Conservation (phyloP, 2,797 vertebrate species). For the Epinephelus malabaricus region DNA sequence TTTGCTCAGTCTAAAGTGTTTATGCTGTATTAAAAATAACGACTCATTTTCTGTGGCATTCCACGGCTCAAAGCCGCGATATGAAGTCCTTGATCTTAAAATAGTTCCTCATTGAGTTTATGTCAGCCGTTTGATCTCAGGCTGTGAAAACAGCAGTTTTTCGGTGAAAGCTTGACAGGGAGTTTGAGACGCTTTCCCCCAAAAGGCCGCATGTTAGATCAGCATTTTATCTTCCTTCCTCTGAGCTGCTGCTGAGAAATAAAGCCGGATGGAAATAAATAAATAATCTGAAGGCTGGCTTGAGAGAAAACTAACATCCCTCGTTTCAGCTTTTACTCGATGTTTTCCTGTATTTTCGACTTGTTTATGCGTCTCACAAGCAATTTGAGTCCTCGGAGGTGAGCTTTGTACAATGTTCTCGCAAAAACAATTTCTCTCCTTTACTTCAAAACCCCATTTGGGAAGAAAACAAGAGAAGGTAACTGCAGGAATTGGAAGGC, state of each 20-base stretch:
- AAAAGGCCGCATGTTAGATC: conserved; percentile 41
- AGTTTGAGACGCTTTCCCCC: conserved; percentile 41
- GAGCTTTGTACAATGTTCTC: conserved; percentile 4
- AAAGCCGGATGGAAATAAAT: conserved; percentile 44
- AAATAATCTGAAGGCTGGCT: conserved; percentile 22
- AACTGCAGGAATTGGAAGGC: neutral
- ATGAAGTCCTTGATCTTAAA: conserved; percentile 56
- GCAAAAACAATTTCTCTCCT: conserved; percentile 5
- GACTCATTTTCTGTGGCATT: neutral
- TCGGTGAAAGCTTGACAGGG: conserved; percentile 47
- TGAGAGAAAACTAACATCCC: conserved; percentile 18
- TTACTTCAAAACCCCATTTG: neutral
- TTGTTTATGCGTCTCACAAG: conserved; percentile 25
- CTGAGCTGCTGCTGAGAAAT: conserved; percentile 31
- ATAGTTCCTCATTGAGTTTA: conserved; percentile 34
- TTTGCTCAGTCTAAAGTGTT: conserved; percentile 23
- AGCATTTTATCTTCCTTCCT: conserved; percentile 53
- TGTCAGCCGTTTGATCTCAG: conserved; percentile 55
- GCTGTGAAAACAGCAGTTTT: conserved; percentile 56
- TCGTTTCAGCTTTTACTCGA: conserved; percentile 11
- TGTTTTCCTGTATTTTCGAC: conserved; percentile 12
- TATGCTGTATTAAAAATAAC: conserved; percentile 36
- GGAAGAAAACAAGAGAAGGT: conserved; percentile 19
- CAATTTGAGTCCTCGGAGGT: neutral
- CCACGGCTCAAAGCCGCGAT: conserved; percentile 18